Base-by-base conservation (phyloP, 2,113 vertebrate genomes). In the Odobenus rosmarus region DNA sequence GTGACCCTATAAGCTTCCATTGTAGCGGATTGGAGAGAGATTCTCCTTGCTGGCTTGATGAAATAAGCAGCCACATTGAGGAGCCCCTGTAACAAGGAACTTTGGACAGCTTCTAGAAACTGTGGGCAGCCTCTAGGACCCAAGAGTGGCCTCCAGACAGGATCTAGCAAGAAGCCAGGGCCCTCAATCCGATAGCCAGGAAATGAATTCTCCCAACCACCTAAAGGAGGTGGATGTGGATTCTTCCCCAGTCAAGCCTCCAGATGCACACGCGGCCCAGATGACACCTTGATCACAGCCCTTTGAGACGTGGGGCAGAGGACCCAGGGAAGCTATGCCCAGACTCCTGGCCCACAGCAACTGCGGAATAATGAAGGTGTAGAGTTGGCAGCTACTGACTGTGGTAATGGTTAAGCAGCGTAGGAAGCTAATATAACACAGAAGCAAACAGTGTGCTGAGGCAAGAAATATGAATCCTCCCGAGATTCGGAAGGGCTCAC, bases 171-270 rank as follows among this genome's bases (percentile, higher is more conserved):
- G 36, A 19, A 72, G 3, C 53, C 4, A 7, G 42, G n/a, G 24
- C 36, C 36, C 16, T 51, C 19, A 2, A 42, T 9, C 59, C 24
- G 3, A 7, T 0, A 31, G 36, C 46, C 11, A 3, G 28, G 42
- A 61, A 39, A 10, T 4, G 36, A 59, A 57, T 77, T 67, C 74
- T 77, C 28, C 33, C 57, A 51, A 69, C 12, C 24, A 46, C 53
- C 10, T 1, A 23, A 64, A 7, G 33, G 33, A 59, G 46, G 16
- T 0, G 3, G 57, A 55, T n/a, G 53, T 33, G 1, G 26, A 7
- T 62, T 77, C 46, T 46, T 76, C 79, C 67, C 14, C 23, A 31
- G 39, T 10, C 2, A 1, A 89, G 28, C 16, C 8, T 69, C 55
- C 79, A 33, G 59, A 82, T 77, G 88, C 42, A 83, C 79, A 92